Evolutionary conservation across 2,888 invertebrate genomes (phyloP).

Genomic region (Empis livida): DNA sequence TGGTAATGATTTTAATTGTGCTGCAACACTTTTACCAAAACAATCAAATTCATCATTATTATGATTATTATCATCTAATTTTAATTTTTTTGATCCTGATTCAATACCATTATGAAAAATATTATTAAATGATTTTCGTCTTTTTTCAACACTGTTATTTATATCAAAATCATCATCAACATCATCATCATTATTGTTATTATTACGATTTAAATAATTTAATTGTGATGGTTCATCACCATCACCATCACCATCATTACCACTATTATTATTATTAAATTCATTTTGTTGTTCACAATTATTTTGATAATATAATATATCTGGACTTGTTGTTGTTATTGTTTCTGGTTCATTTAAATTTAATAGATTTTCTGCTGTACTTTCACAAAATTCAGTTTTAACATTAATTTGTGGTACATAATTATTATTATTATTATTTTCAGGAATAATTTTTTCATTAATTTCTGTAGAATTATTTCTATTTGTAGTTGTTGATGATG

Average conservation of each 20-base stretch:
- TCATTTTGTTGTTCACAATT: too few species aligned
- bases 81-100: background rate
- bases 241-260: background rate
- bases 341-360: too few species aligned
- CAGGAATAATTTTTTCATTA: background rate
- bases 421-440: background rate
- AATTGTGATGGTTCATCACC: background rate
- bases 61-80: background rate
- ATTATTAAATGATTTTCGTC: background rate
- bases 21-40: conserved; percentile 21
- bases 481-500: too few species aligned
- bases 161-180: background rate
- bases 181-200: background rate
- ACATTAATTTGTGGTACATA: background rate
- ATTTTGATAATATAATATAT: too few species aligned
- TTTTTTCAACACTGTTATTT: background rate
- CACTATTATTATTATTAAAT: background rate
- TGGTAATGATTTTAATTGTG: conserved; percentile 22
- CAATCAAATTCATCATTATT: conserved; percentile 21
- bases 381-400: background rate
- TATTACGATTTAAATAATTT: background rate
- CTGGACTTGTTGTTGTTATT: too few species aligned
- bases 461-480: background rate
- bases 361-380: too few species aligned
- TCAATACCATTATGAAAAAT: background rate